phyloP scores from a whole-genome alignment of 2,797 vertebrate species.

The Acipenser ruthenus region DNA sequence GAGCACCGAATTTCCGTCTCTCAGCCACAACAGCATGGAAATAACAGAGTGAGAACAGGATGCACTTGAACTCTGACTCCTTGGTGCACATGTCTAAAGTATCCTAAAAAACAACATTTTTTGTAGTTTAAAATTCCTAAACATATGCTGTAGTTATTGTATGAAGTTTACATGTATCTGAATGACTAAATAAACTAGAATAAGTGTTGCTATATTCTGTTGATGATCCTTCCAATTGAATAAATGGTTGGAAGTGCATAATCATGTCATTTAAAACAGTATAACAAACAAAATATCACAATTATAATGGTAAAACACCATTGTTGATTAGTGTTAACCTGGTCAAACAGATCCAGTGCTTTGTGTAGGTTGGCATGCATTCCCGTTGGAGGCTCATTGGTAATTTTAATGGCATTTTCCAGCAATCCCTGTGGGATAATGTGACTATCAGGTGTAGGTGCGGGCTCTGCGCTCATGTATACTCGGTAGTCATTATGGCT shows the following conservation, averaged over 20 bases:
- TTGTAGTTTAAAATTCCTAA: neutral
- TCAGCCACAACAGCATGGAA: slow-evolving; percentile 90
- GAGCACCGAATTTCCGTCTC: slow-evolving; percentile 83
- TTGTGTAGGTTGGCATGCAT: slow-evolving; percentile 91
- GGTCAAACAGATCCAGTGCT: slow-evolving; percentile 88
- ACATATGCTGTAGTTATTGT: too few relatives aligned
- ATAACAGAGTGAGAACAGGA: slow-evolving; percentile 86
- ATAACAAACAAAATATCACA: neutral
- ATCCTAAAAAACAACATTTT: slow-evolving; percentile 33
- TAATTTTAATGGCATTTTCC: slow-evolving; percentile 89
- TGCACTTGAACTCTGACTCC: slow-evolving; percentile 85
- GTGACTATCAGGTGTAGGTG: slow-evolving; percentile 68
- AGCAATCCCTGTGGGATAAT: slow-evolving; percentile 89
- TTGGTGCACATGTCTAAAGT: slow-evolving; percentile 58
- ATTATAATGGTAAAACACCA: neutral
- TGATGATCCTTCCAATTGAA: too few relatives aligned
- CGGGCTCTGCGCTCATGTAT: slow-evolving; percentile 85
- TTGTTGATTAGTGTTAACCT: slow-evolving; percentile 54
- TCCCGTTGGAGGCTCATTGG: slow-evolving; percentile 79
- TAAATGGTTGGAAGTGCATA: too few relatives aligned
- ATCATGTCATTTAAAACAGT: too few relatives aligned
- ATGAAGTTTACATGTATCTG: too few relatives aligned
- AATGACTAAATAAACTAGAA: too few relatives aligned
- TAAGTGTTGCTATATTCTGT: too few relatives aligned
- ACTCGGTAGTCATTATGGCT: slow-evolving; percentile 65